Conservation (phyloP, 2,797 vertebrate species). For the Silurus aristotelis region DNA sequence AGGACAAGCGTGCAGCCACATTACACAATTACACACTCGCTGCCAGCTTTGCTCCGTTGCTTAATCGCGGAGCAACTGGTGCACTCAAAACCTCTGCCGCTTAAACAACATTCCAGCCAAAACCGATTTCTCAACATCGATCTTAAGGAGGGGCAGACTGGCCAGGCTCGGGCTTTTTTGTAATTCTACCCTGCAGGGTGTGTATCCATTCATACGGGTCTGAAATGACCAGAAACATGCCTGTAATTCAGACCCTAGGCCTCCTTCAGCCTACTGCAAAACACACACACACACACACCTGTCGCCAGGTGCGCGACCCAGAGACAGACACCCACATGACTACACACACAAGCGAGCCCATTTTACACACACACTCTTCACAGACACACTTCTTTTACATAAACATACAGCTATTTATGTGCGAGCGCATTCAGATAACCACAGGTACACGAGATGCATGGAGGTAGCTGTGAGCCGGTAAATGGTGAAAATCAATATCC, state of each 20-base stretch:
- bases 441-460: constrained; percentile 12
- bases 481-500: constrained; percentile 61
- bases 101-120: not conserved
- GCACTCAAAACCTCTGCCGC: constrained; percentile 32
- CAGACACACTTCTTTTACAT: not conserved
- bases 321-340: constrained; percentile 17
- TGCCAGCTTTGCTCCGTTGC: constrained; percentile 23
- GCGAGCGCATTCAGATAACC: constrained; percentile 16
- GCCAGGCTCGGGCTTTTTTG: constrained; percentile 61
- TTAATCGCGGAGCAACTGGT: constrained; percentile 42
- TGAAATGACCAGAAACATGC: constrained; percentile 31
- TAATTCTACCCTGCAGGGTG: constrained; percentile 66
- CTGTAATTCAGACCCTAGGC: constrained; percentile 38
- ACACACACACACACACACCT: constrained; percentile 52
- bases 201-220: constrained; percentile 33
- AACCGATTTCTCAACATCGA: constrained; percentile 22
- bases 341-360: not conserved
- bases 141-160: not conserved
- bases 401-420: constrained; percentile 7
- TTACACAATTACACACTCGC: constrained; percentile 33
- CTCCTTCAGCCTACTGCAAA: constrained; percentile 22
- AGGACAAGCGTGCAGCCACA: constrained; percentile 28
- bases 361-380: constrained; percentile 35
- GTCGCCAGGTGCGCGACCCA: constrained; percentile 60
- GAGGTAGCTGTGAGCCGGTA: constrained; percentile 33